A percentile compares a stretch with the other conserved stretches of the same genome.
Conservation (phyloP, 2,113 vertebrate species). For the Ciconia stormi region DNA sequence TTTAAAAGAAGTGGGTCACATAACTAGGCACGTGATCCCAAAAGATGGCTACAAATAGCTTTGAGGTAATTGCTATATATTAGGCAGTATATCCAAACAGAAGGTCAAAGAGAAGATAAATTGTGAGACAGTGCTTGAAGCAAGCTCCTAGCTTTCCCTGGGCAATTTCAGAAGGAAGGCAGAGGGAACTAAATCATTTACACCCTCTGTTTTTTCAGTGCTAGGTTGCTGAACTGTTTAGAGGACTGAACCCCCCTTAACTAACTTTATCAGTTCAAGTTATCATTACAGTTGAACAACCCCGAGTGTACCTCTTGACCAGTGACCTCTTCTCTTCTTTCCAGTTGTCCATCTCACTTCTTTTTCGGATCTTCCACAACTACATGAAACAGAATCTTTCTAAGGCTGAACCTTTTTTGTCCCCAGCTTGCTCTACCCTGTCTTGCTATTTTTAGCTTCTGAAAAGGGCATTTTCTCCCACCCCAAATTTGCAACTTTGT, state of each 20-base stretch:
- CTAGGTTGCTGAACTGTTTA: not conserved
- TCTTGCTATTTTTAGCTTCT: not conserved
- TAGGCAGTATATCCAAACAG: slow-evolving; percentile 11
- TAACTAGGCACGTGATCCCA: not conserved
- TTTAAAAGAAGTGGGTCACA: not conserved
- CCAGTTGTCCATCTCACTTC: not conserved
- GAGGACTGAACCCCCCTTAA: not conserved
- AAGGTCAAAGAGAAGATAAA: slow-evolving; percentile 41
- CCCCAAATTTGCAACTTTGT: not conserved
- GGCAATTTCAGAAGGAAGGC: slow-evolving; percentile 19
- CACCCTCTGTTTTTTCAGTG: not conserved
- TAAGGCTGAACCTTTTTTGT: not conserved
- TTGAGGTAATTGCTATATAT: slow-evolving; percentile 5
- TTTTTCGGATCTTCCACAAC: not conserved
- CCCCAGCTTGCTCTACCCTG: not conserved
- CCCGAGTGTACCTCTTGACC: slow-evolving; percentile 2
- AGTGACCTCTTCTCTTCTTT: slow-evolving; percentile 4
- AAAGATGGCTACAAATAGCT: not conserved
- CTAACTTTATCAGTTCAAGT: slow-evolving; percentile 1
- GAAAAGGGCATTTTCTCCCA: not conserved
- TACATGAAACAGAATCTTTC: not conserved
- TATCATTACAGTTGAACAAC: slow-evolving; percentile 6
- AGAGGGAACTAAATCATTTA: slow-evolving; percentile 7
- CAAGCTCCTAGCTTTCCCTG: not conserved
- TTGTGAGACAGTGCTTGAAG: slow-evolving; percentile 15